Evolutionary conservation across 2,888 invertebrate genomes (phyloP), one percentile per base, ranked within the genome.

Genomic region (Acrocera orbiculus): DNA sequence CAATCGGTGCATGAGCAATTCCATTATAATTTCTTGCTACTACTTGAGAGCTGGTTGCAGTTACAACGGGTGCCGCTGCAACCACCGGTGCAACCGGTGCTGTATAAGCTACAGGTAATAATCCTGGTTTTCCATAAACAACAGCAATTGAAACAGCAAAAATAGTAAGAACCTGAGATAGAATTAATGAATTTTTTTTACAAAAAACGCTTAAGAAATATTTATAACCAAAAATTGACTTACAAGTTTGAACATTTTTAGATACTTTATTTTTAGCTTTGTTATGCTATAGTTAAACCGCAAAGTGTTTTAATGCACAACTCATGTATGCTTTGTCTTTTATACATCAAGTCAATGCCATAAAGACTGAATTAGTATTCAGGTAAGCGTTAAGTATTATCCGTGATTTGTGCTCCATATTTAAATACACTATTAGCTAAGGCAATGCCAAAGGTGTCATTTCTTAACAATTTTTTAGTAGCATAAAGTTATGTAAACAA

Each of bases 11-110:
- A 9, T 67, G 62, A 6, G 66, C 67, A 8, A 71, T 53, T 2
- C 67, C 66, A 45, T 75, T 71, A 58, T 68, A 66, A 50, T 72
- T 70, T 42, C 73, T 64, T 15, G 72, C 63, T 44, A 73, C 54
- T 37, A 71, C 70, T 52, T 75, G 73, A 4, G 71, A 72, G 54
- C 73, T 73, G 45, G 67, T 65, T 1, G 74, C 70, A 0, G 74
- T 73, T n/a, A 73, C 70, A 19, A 37, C 52, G 6, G 55, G 47
- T 8, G 40, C 32, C 15, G 38, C 23, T 23, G 23, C 37, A n/a
- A 38, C 38, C n/a, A n/a, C n/a, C n/a, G n/a, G n/a, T 7, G 30
- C 40, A 42, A 70, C 63, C 34, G 63, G 62, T 14, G 59, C 63
- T 40, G 56, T 50, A 42, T 36, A 44, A 19, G 41, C 35, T 7